Conservation (phyloP, 2,888 invertebrate genomes). For the Nycteola revayana region DNA sequence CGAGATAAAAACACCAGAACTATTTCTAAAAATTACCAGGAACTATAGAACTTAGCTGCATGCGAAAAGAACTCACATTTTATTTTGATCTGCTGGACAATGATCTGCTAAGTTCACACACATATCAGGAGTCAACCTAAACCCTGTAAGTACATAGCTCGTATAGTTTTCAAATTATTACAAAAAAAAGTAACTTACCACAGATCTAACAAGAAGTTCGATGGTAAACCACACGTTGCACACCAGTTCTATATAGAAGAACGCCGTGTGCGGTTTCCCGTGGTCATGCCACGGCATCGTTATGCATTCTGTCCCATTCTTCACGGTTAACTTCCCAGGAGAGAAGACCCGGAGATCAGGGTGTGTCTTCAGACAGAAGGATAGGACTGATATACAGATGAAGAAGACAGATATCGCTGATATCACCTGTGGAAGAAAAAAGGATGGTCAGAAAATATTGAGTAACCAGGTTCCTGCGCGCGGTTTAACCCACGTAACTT, state of each 20-base stretch:
- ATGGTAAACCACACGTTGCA: conserved; percentile 99
- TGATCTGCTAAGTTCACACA: too few relatives aligned
- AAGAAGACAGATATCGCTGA: conserved; percentile 97
- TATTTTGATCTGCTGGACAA: too few relatives aligned
- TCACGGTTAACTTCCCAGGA: conserved; percentile 31
- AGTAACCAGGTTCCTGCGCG: too few relatives aligned
- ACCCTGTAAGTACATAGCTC: too few relatives aligned
- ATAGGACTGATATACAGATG: conserved; percentile 97
- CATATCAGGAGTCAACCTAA: too few relatives aligned
- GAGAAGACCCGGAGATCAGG: conserved; percentile 89
- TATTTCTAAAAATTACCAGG: too few relatives aligned
- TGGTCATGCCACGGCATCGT: conserved; percentile 71
- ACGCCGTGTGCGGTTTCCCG: conserved; percentile 86
- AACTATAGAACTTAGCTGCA: too few relatives aligned
- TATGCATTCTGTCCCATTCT: conserved; percentile 29
- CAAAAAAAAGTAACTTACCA: conserved; percentile 86
- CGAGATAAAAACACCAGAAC: too few relatives aligned
- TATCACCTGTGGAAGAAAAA: conserved; percentile 85
- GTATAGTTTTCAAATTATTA: too few relatives aligned
- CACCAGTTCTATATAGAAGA: conserved; percentile 95
- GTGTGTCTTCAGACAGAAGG: conserved; percentile 98
- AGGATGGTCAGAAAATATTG: not conserved
- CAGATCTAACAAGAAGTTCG: conserved; percentile 92
- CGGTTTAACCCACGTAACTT: too few relatives aligned
- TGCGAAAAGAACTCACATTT: too few relatives aligned